phyloP scores from a whole-genome alignment of 2,888 invertebrate species.

The Masnerella sp. region DNA sequence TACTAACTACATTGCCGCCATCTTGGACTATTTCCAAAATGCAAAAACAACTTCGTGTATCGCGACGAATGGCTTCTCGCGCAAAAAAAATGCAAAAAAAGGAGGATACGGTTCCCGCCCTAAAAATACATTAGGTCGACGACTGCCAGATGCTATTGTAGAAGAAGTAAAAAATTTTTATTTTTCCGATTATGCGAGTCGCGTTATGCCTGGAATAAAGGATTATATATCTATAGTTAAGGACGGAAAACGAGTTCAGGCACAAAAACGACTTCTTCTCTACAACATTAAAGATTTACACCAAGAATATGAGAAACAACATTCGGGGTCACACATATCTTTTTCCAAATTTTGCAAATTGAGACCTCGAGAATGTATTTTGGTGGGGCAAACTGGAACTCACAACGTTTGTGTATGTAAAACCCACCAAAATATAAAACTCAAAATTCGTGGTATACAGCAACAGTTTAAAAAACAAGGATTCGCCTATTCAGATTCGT shows the following conservation, averaged over 20 bases:
- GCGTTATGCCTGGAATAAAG: conserved; percentile 16
- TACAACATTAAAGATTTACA: conserved; percentile 9
- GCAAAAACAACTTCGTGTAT: conserved; percentile 7
- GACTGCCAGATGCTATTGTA: not conserved
- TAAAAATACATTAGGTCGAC: not conserved
- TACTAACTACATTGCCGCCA: conserved; percentile 23
- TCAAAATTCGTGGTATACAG: conserved; percentile 16
- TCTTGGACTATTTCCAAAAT: conserved; percentile 22
- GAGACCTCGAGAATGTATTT: conserved; percentile 32
- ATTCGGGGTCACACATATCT: conserved; percentile 27
- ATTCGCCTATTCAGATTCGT: not conserved
- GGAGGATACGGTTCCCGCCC: conserved; percentile 2
- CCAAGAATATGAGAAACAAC: conserved; percentile 14
- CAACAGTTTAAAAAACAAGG: not conserved
- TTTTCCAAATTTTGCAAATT: conserved; percentile 34
- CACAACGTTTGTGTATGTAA: conserved; percentile 31
- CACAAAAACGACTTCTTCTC: conserved; percentile 31
- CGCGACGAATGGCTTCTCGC: conserved; percentile 26
- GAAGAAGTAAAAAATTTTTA: conserved; percentile 18
- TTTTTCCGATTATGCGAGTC: conserved; percentile 21
- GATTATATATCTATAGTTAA: conserved; percentile 19
- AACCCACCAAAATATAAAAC: conserved; percentile 20
- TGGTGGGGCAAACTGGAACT: conserved; percentile 22
- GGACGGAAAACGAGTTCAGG: not conserved
- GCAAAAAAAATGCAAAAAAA: conserved; percentile 22